These are phyloP conservation scores for Platynereis dumerilii DNA, from an alignment of 2,888 invertebrate species.

Conservation along the genomic window DNA sequence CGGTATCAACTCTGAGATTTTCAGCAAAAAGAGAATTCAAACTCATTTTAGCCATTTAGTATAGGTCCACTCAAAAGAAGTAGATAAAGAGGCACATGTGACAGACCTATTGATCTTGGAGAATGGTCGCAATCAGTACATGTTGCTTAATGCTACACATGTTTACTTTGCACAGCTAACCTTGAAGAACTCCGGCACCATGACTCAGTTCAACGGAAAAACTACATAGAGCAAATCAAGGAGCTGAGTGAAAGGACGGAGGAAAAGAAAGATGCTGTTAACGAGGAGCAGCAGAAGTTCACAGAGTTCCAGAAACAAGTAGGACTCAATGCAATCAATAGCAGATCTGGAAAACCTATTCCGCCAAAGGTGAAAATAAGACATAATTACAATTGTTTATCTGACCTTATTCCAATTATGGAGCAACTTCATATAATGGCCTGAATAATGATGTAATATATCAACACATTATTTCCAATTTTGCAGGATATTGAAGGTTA, in stretches of 20 bases:
- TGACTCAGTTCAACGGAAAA: slow-evolving; percentile 47
- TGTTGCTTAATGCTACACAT: too few species aligned
- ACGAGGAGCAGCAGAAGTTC: slow-evolving; percentile 56
- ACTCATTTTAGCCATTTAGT: too few species aligned
- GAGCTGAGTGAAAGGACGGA: slow-evolving; percentile 55
- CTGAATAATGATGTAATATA: too few species aligned
- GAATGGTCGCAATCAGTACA: too few species aligned
- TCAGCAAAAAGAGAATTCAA: too few species aligned
- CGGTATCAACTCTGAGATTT: too few species aligned
- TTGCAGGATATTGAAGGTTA: slow-evolving; percentile 58
- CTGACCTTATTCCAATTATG: neutral
- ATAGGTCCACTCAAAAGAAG: too few species aligned
- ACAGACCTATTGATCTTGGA: too few species aligned
- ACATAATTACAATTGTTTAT: neutral
- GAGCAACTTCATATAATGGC: too few species aligned
- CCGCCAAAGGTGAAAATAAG: slow-evolving; percentile 44
- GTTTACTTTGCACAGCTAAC: slow-evolving; percentile 44
- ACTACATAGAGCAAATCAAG: slow-evolving; percentile 51
- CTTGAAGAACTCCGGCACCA: slow-evolving; percentile 57
- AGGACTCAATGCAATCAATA: slow-evolving; percentile 56
- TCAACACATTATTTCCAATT: slow-evolving; percentile 2
- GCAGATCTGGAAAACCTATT: slow-evolving; percentile 59
- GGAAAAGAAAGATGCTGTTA: slow-evolving; percentile 54
- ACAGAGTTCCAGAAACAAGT: slow-evolving; percentile 59
- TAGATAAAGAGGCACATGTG: too few species aligned